A percentile compares a stretch with the other conserved stretches of the same genome.
Conservation (phyloP, 2,113 vertebrate species). For the Camelus dromedarius region DNA sequence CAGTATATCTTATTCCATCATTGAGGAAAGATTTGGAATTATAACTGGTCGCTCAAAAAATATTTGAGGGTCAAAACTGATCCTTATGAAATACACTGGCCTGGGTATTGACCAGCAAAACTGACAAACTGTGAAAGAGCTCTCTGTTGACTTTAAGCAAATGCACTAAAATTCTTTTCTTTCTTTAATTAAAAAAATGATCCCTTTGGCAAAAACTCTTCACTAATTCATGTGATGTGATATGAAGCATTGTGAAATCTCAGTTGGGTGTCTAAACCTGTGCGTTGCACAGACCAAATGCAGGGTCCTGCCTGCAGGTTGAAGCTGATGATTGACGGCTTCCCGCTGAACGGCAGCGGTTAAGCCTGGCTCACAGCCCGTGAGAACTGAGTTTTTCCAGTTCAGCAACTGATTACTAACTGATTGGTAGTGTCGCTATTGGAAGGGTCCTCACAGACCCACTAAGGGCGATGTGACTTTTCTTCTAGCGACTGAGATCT, state of each 20-base stretch:
- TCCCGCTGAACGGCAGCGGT: background rate
- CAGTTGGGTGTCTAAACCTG: background rate
- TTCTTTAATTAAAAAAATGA: conserved; percentile 18
- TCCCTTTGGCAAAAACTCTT: background rate
- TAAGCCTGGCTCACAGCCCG: background rate
- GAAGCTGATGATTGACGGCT: background rate
- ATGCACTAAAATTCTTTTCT: background rate
- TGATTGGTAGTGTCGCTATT: background rate
- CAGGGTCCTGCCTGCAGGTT: background rate
- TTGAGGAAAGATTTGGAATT: background rate
- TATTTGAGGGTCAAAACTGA: background rate
- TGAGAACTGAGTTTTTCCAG: background rate
- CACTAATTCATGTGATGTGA: background rate
- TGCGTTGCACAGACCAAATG: background rate
- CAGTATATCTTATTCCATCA: background rate
- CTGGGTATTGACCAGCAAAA: background rate
- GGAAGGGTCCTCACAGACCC: background rate
- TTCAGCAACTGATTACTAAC: background rate
- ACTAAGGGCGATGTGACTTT: background rate
- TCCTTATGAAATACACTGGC: background rate
- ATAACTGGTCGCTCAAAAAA: background rate
- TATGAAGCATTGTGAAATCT: background rate
- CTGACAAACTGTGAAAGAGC: background rate
- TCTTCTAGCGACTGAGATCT: background rate
- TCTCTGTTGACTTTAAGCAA: background rate